Evolutionary conservation across 2,888 invertebrate genomes (phyloP).

Genomic region (Cybosia mesomella): DNA sequence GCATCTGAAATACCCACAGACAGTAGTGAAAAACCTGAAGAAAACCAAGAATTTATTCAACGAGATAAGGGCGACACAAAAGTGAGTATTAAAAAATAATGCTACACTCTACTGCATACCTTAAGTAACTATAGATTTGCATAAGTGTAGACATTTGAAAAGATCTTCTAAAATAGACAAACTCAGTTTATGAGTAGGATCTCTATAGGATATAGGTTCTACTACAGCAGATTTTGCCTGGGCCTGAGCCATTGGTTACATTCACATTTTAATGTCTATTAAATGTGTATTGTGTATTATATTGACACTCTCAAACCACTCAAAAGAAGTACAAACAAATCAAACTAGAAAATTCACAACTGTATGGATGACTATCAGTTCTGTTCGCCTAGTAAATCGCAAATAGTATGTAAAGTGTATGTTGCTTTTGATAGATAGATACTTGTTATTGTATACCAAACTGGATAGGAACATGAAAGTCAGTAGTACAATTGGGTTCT

Average conservation of each 20-base stretch:
- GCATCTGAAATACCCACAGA: slow-evolving; percentile 55
- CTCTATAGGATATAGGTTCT: too few relatives aligned
- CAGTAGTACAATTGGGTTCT: background rate
- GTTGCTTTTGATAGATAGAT: too few relatives aligned
- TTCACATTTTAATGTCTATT: background rate
- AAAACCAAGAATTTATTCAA: slow-evolving; percentile 66
- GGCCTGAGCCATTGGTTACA: too few relatives aligned
- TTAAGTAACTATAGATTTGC: background rate
- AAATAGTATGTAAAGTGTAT: background rate
- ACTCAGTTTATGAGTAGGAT: background rate
- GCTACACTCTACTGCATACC: background rate
- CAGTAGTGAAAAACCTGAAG: slow-evolving; percentile 55
- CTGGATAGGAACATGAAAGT: background rate
- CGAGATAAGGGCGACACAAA: slow-evolving; percentile 65
- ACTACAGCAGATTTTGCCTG: too few relatives aligned
- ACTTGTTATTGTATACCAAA: background rate
- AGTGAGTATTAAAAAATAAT: slow-evolving; percentile 52
- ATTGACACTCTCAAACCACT: background rate
- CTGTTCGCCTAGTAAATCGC: background rate
- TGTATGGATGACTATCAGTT: too few relatives aligned
- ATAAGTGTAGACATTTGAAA: background rate
- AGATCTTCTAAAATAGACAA: background rate
- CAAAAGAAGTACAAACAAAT: too few relatives aligned
- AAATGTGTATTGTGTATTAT: too few relatives aligned
- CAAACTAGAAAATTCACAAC: background rate